Evolutionary conservation across 2,888 invertebrate species (phyloP).

Genomic region (Aphidius colemani): DNA sequence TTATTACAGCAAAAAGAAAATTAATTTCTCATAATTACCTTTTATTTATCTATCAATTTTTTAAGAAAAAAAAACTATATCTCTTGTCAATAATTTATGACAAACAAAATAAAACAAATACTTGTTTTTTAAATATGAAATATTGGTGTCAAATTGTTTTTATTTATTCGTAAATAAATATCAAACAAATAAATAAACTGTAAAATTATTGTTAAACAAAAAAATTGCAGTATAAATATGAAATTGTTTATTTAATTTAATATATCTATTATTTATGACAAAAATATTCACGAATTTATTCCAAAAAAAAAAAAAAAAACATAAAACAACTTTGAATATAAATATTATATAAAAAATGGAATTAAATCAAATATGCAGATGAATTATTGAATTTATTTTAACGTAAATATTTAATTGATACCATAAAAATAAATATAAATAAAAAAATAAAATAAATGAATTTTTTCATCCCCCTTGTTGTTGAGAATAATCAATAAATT

Average conservation of each 20-base stretch:
- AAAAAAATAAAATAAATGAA: slow-evolving; percentile 43
- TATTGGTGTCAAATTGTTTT: slow-evolving; percentile 15
- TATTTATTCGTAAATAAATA: not conserved
- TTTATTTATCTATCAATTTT: too few species aligned
- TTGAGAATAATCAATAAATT: too few species aligned
- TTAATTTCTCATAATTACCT: too few species aligned
- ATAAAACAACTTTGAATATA: not conserved
- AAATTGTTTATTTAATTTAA: slow-evolving; percentile 52
- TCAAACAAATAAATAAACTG: slow-evolving; percentile 30
- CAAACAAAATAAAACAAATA: too few species aligned
- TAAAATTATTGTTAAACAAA: slow-evolving; percentile 47
- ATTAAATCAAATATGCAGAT: not conserved
- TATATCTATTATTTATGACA: slow-evolving; percentile 31
- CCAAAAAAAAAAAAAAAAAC: not conserved
- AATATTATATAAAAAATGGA: not conserved
- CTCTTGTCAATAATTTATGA: too few species aligned
- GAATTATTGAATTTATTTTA: not conserved
- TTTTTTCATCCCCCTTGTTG: slow-evolving; percentile 30
- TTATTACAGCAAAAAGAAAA: not conserved
- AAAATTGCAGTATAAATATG: slow-evolving; percentile 57
- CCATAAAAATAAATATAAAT: not conserved
- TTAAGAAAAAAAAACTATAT: too few species aligned
- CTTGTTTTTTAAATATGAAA: slow-evolving; percentile 9
- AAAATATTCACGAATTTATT: slow-evolving; percentile 21
- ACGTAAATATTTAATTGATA: not conserved